Evolutionary conservation across 2,113 vertebrate species (phyloP), one percentile per base, ranked within the genome.

Genomic region (Electrona antarctica): DNA sequence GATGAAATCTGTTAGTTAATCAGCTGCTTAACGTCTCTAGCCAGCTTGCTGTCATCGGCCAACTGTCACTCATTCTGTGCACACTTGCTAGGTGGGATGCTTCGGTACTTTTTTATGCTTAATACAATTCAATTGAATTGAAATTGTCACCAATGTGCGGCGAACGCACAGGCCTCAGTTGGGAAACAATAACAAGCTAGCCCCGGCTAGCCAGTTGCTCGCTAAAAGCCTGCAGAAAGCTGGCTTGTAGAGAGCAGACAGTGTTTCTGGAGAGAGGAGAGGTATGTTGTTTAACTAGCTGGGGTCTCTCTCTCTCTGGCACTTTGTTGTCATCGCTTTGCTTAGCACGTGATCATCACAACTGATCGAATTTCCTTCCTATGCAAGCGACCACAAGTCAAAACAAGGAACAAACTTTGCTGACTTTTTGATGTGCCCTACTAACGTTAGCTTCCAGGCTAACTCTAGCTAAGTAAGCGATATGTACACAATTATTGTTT

Each of bases 121-220:
- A 13, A 11, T 9, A 58, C 21, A 8, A 21, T 67, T 54, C 71
- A 75, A 58, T 64, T 59, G 46, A 50, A 6, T 12, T 63, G 48
- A 7, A 7, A 15, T 58, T 50, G 57, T 50, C 21, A 78, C 46
- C 33, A 21, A 88, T 88, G 89, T 78, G 71, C 54, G 83, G 82
- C 76, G 75, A 89, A 73, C 80, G 87, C 62, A 86, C 81, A 92
- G 92, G 90, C 92, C 91, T 72, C 77, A 79, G 77, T 47, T 55
- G 66, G 79, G 79, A 87, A 83, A 91, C 89, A 91, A 91, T 88
- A 85, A 82, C 81, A 54, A 54, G 88, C 86, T 86, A 90, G 66
- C 73, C 54, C 33, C 7, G 49, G 77, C 84, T 83, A 84, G 78
- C 83, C 1, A 46, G 54, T 64, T 61, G 57, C 45, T 73, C 74